phyloP scores from a whole-genome alignment of 2,113 vertebrate species.

The Halichoeres trimaculatus region DNA sequence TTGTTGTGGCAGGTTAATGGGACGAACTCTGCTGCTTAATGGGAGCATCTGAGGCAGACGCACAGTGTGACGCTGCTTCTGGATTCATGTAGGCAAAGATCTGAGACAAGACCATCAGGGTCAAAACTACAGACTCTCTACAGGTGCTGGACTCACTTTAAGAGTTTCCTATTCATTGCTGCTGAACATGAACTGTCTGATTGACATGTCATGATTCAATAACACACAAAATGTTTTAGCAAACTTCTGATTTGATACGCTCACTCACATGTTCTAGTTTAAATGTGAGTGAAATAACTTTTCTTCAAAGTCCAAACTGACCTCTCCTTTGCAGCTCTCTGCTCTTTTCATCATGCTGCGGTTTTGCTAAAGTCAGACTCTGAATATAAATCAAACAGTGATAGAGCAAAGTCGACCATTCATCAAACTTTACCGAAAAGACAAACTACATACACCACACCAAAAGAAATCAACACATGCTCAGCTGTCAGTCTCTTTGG shows the following conservation, averaged over 20 bases:
- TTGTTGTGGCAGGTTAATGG: constrained; percentile 21
- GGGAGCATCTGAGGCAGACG: neutral
- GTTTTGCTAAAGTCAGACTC: neutral
- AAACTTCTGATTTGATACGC: no score
- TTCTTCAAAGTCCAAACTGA: no score
- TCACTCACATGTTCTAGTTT: no score
- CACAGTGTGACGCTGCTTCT: neutral
- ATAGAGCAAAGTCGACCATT: neutral
- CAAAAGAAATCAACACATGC: neutral
- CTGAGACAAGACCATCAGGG: neutral
- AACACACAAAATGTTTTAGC: no score
- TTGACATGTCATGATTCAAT: no score
- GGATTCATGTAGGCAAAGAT: neutral
- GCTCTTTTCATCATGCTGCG: neutral
- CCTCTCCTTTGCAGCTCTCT: neutral
- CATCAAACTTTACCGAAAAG: neutral
- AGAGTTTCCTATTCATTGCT: no score
- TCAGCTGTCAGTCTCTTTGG: neutral
- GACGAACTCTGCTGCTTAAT: constrained; percentile 21
- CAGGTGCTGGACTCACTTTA: neutral
- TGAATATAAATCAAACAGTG: neutral
- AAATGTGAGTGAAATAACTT: no score
- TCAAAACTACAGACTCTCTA: neutral
- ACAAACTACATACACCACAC: neutral
- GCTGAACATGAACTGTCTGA: no score